Conservation (phyloP, 2,888 invertebrate species). For the Apeira syringaria region DNA sequence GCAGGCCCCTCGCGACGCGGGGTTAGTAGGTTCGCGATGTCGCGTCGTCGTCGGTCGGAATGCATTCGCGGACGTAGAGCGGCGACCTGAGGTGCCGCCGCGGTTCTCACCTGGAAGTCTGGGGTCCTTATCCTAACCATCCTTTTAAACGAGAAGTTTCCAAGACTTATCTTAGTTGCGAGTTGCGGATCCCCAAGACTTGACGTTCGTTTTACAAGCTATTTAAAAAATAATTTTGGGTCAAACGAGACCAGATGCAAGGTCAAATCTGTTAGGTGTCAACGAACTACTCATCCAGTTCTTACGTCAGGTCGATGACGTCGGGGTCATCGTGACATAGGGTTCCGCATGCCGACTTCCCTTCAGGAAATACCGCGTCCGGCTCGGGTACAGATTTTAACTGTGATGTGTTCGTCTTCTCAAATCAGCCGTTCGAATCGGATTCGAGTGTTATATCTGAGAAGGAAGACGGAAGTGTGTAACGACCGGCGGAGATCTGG, state of each 20-base stretch:
- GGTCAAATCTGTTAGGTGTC: conserved; percentile 75
- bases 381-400: conserved; percentile 30
- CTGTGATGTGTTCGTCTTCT: conserved; percentile 38
- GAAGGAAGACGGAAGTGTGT: conserved; percentile 75
- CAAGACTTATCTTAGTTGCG: conserved; percentile 34
- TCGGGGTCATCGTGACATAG: conserved; percentile 57
- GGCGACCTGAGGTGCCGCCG: conserved; percentile 79
- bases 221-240: conserved; percentile 53
- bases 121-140: conserved; percentile 71
- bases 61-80: conserved; percentile 82
- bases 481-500: conserved; percentile 62
- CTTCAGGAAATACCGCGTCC: conserved; percentile 19
- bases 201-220: conserved; percentile 10
- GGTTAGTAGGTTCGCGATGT: conserved; percentile 83
- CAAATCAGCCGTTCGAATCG: conserved; percentile 38
- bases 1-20: conserved; percentile 79
- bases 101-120: conserved; percentile 66
- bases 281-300: conserved; percentile 76
- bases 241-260: conserved; percentile 69
- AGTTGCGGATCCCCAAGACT: conserved; percentile 31
- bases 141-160: conserved; percentile 46
- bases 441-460: conserved; percentile 62
- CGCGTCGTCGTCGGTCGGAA: conserved; percentile 81
- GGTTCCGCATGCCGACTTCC: conserved; percentile 33
- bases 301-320: conserved; percentile 79